These are phyloP conservation scores for Phaethon lepturus DNA, from an alignment of 2,113 vertebrate species.

Conservation along the genomic window DNA sequence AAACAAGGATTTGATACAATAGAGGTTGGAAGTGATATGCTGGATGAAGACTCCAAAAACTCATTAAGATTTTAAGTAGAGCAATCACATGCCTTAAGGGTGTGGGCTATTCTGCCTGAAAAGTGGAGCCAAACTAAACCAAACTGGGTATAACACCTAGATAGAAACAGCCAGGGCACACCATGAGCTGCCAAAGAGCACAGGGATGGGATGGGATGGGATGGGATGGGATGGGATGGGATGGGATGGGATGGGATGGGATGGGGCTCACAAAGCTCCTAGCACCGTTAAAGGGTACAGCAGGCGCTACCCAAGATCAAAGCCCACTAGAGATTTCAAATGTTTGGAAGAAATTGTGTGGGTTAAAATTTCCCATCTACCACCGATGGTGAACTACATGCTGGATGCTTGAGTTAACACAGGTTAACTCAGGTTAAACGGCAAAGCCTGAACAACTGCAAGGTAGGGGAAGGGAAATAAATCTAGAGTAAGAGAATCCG, in stretches of 20 bases:
- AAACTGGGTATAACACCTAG: fast-evolving
- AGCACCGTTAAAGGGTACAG: not conserved
- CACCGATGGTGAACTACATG: not conserved
- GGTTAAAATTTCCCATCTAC: not conserved
- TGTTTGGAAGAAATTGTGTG: not conserved
- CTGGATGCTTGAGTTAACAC: not conserved
- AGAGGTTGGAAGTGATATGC: too few species aligned
- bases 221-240: too few species aligned
- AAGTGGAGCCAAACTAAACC: not conserved
- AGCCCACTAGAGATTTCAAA: not conserved
- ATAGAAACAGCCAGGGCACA: not conserved
- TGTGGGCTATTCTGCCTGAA: not conserved
- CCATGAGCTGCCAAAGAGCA: not conserved
- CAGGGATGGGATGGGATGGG: not conserved
- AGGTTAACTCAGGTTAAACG: not conserved
- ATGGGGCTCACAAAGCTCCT: not conserved
- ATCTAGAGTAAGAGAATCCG: not conserved
- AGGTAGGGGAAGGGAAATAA: not conserved
- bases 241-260: too few species aligned
- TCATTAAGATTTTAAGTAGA: not conserved
- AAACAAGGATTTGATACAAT: not conserved
- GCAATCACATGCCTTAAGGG: not conserved
- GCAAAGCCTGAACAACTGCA: not conserved
- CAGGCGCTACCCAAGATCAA: not conserved
- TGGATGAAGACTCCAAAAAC: not conserved